Evolutionary conservation across 2,888 invertebrate genomes (phyloP).

Genomic region (Drosophila emarginata): DNA sequence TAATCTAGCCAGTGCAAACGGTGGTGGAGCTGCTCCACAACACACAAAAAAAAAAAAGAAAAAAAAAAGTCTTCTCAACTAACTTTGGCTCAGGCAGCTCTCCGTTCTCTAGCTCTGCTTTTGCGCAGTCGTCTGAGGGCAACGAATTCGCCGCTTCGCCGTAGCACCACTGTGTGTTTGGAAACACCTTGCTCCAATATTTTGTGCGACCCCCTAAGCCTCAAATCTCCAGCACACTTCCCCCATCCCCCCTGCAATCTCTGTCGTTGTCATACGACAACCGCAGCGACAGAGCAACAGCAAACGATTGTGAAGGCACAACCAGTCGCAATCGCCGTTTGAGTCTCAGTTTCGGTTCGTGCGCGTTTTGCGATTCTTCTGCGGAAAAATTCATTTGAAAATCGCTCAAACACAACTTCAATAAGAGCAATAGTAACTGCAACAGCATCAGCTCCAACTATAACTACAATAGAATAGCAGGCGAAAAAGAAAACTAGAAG

Average conservation of each 20-base stretch:
- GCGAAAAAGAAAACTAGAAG: conserved; percentile 26
- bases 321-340: conserved; percentile 38
- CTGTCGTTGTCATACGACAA: conserved; percentile 22
- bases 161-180: conserved; percentile 51
- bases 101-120: conserved; percentile 50
- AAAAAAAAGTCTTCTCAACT: conserved; percentile 32
- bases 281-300: conserved; percentile 11
- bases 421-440: conserved; percentile 5
- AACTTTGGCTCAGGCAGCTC: conserved; percentile 50
- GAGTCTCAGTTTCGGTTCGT: conserved; percentile 63
- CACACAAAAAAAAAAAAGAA: conserved; percentile 23
- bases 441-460: conserved; percentile 34
- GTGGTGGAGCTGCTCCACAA: conserved; percentile 57
- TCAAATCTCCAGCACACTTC: conserved; percentile 3
- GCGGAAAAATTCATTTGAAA: conserved; percentile 63
- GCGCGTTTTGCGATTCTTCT: conserved; percentile 63
- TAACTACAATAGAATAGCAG: not conserved
- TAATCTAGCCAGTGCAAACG: conserved; percentile 51
- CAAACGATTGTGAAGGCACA: conserved; percentile 29
- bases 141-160: conserved; percentile 56
- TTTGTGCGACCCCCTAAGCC: conserved; percentile 33
- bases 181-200: conserved; percentile 77
- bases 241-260: conserved; percentile 22
- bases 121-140: conserved; percentile 58
- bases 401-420: conserved; percentile 30